Evolutionary conservation across 2,797 vertebrate genomes (phyloP), one percentile per base, ranked within the genome.

Genomic region (Tragelaphus eurycerus): DNA sequence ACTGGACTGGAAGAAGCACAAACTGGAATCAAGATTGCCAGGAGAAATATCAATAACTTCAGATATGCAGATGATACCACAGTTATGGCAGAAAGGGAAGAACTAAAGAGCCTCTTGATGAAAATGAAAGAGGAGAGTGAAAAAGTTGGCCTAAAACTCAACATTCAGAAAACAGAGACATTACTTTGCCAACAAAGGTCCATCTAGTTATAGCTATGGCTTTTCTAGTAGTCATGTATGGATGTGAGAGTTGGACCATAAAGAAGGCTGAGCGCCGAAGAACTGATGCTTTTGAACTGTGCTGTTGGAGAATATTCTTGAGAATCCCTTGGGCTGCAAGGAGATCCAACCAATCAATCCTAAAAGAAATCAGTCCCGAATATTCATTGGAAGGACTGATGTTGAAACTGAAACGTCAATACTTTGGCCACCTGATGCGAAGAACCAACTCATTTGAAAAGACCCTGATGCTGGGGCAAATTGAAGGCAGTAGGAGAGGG

Each of bases 11-110:
- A 67, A 0, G n/a, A 67, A 67, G 17, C n/a, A 67, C n/a, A 67
- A 67, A 17, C n/a, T 67, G 64, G 64, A 0, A 11, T 21, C 17
- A 67, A 4, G 4, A 3, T 21, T 67, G n/a, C 17, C 0, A 2
- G 64, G 64, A 67, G 64, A 67, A 67, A 67, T 34, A 67, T 21
- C n/a, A 21, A 6, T 17, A 11, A 67, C n/a, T 9, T 34, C 64
- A 67, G 64, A 34, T 1, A 34, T 67, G n/a, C n/a, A 21, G 9
- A 67, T 34, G n/a, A 67, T 4, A n/a, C 29, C 60, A 62, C 60
- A 0, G 7, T 64, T 64, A 4, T 2, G 60, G 60, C 29, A 64
- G 14, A n/a, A 62, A 64, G 64, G 17, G 9, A 67, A 34, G 64
- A 21, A 6, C 31, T 67, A 34, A 34, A 67, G 8, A 10, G 62